Conservation (phyloP, 2,113 vertebrate species). For the Protobothrops mucrosquamatus region DNA sequence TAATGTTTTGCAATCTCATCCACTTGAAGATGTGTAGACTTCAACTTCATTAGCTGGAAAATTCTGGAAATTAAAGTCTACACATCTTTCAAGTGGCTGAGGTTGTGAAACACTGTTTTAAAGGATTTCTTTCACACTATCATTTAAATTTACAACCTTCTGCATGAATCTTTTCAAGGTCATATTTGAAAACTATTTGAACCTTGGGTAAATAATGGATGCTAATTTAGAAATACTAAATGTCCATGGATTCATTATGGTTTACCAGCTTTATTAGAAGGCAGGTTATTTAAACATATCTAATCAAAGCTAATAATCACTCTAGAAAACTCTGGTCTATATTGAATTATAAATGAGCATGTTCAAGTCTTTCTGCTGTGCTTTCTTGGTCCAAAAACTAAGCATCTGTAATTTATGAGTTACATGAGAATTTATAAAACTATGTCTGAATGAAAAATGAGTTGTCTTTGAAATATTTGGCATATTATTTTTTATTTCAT, state of each 20-base stretch:
- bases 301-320: not conserved
- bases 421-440: not conserved
- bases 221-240: not conserved
- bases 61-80: too few species aligned
- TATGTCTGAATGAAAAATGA: not conserved
- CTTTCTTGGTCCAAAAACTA: not conserved
- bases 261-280: not conserved
- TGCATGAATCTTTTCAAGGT: not conserved
- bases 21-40: too few species aligned
- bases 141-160: not conserved
- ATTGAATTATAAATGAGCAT: not conserved
- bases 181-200: not conserved
- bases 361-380: not conserved
- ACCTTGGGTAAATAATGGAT: not conserved
- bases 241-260: not conserved
- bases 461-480: not conserved
- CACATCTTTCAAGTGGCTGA: too few species aligned
- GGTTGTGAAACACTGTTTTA: too few species aligned
- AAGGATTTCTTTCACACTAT: not conserved
- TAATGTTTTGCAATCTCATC: too few species aligned
- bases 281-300: not conserved
- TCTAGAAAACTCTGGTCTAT: not conserved
- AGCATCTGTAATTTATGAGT: slow-evolving; percentile 1
- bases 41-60: too few species aligned
- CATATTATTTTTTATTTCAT: not conserved